These are phyloP conservation scores for Drosophila seguyi DNA, from an alignment of 1,140 invertebrate species.

Conservation along the genomic window DNA sequence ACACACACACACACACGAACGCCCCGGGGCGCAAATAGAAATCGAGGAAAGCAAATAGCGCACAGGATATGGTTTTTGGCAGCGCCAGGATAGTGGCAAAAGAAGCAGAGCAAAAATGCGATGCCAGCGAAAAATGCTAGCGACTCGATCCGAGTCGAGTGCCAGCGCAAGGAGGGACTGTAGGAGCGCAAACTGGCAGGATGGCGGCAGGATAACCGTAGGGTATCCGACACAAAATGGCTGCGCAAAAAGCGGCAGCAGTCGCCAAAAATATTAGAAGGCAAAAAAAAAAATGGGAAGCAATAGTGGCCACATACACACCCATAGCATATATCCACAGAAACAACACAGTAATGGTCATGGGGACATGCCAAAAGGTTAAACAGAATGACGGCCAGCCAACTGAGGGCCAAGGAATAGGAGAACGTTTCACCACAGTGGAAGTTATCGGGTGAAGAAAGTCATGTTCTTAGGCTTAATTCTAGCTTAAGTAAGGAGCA, in stretches of 20 bases:
- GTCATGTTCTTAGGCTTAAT: neutral
- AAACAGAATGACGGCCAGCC: constrained; percentile 64
- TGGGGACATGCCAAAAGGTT: constrained; percentile 66
- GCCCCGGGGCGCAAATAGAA: constrained; percentile 75
- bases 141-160: constrained; percentile 52
- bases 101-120: constrained; percentile 65
- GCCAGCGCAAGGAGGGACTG: neutral
- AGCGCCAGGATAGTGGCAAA: constrained; percentile 67
- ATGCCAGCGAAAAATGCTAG: constrained; percentile 63
- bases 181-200: neutral
- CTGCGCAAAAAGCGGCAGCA: constrained; percentile 79
- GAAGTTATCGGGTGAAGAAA: neutral
- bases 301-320: constrained; percentile 53
- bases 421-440: constrained; percentile 20
- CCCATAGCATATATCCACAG: constrained; percentile 30
- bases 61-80: constrained; percentile 81
- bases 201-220: neutral
- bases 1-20: constrained; percentile 32
- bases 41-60: constrained; percentile 82
- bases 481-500: too few species aligned
- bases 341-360: constrained; percentile 58
- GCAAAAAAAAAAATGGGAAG: constrained; percentile 59
- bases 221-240: constrained; percentile 74
- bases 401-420: constrained; percentile 17
- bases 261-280: constrained; percentile 77